phyloP scores from a whole-genome alignment of 2,113 vertebrate species.

The Stegastes partitus region DNA sequence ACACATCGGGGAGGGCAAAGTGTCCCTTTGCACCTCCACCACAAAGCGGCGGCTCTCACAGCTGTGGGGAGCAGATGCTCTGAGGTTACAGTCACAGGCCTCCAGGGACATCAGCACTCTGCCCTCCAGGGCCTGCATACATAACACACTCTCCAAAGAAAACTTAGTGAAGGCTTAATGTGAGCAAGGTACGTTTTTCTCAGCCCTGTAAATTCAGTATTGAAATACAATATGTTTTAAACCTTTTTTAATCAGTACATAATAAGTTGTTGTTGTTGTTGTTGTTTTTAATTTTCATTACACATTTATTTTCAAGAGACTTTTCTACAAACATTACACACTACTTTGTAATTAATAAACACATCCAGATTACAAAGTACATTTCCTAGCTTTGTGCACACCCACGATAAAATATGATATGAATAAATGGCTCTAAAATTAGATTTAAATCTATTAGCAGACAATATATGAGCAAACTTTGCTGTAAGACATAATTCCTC shows the following conservation, averaged over 20 bases:
- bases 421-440: background rate
- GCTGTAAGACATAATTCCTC: slow-evolving; percentile 7
- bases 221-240: slow-evolving; percentile 23
- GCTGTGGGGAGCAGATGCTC: slow-evolving; percentile 83
- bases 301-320: slow-evolving; percentile 13
- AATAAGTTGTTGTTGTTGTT: no score
- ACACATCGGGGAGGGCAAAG: slow-evolving; percentile 72
- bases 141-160: slow-evolving; percentile 59
- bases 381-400: background rate
- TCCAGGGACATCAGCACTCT: slow-evolving; percentile 69
- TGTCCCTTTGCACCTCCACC: slow-evolving; percentile 72
- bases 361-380: background rate
- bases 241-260: background rate
- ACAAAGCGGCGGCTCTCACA: slow-evolving; percentile 68
- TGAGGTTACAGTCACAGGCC: slow-evolving; percentile 74
- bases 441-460: slow-evolving; percentile 3
- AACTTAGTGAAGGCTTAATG: slow-evolving; percentile 38
- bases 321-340: background rate
- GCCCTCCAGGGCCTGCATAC: slow-evolving; percentile 74
- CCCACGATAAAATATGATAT: background rate
- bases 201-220: slow-evolving; percentile 8
- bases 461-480: background rate
- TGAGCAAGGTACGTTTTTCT: slow-evolving; percentile 9
- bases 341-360: background rate
- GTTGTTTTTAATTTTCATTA: background rate